Percentiles rank a stretch among this genome's conserved stretches.
Evolutionary conservation across 2,797 vertebrate species (phyloP).

Genomic region (Distichodus sexfasciatus): DNA sequence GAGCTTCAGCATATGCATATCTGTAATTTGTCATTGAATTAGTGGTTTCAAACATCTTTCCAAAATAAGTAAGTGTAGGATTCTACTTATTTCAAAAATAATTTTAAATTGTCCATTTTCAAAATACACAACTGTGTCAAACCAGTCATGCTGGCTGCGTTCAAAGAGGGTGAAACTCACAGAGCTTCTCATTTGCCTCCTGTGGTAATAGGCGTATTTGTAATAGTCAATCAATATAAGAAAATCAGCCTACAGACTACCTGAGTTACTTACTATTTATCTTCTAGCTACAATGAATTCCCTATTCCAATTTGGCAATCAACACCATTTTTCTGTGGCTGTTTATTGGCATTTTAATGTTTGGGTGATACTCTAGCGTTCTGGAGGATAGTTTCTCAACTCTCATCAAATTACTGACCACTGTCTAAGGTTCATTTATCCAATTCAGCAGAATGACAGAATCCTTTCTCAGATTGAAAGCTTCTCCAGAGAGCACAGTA

Average conservation of each 20-base stretch:
- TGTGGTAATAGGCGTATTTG: conserved; percentile 2
- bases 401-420: conserved; percentile 13
- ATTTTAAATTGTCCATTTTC: too few species aligned
- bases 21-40: too few species aligned
- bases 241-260: conserved; percentile 9
- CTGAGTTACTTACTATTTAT: too few species aligned
- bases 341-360: background rate
- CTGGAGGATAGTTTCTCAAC: background rate
- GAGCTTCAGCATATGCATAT: background rate
- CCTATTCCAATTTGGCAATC: background rate
- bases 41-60: too few species aligned
- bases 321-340: background rate
- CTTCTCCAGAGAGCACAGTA: too few species aligned
- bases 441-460: background rate
- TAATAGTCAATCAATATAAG: conserved; percentile 2
- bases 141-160: conserved; percentile 11
- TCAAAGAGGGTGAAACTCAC: conserved; percentile 8
- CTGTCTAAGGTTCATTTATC: conserved; percentile 1
- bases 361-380: background rate
- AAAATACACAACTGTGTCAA: conserved; percentile 5
- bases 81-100: too few species aligned
- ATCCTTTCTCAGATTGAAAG: background rate
- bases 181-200: conserved; percentile 6
- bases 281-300: background rate
- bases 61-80: too few species aligned